Evolutionary conservation across 2,113 vertebrate species (phyloP).

Genomic region (cattle (Bos taurus)): ARS-UCD2.0 NC_037345.1:12043001-12043500

Average conservation of each 20-base stretch:
- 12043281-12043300: neutral
- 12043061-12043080: neutral
- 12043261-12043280: neutral
- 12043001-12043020: neutral
- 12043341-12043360: neutral
- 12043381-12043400: neutral
- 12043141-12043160: neutral
- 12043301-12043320: neutral
- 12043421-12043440: neutral
- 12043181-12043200: neutral
- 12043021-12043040: neutral
- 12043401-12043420: neutral
- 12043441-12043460: neutral
- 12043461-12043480: neutral
- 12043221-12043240: neutral
- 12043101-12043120: rapidly evolving
- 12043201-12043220: rapidly evolving
- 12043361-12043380: neutral
- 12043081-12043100: too few relatives aligned
- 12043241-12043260: neutral
- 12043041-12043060: neutral
- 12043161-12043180: neutral
- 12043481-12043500: neutral
- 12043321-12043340: neutral
- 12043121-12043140: rapidly evolving